These are phyloP conservation scores for Galerucella nymphaeae DNA, from an alignment of 2,888 invertebrate species.

Conservation along the genomic window DNA sequence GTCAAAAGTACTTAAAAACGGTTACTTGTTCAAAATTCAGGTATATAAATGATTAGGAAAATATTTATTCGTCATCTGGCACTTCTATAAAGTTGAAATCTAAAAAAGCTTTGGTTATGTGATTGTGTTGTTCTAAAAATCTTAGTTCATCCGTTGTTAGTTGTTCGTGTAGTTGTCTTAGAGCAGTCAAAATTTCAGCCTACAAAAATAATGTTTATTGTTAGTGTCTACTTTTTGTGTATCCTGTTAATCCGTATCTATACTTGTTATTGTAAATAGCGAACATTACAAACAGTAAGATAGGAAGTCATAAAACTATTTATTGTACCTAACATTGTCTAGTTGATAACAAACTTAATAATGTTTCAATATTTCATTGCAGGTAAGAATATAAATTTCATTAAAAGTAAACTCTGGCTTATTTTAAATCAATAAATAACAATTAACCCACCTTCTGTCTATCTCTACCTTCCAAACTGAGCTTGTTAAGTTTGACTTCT, in stretches of 20 bases:
- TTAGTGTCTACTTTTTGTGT: no score
- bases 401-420: neutral
- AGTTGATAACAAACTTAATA: no score
- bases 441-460: conserved; percentile 65
- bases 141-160: conserved; percentile 65
- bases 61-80: conserved; percentile 53
- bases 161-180: conserved; percentile 68
- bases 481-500: conserved; percentile 72
- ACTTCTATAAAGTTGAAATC: conserved; percentile 65
- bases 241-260: no score
- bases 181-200: conserved; percentile 66
- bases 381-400: no score
- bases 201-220: conserved; percentile 50
- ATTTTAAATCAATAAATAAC: neutral
- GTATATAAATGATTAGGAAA: conserved; percentile 4
- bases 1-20: neutral
- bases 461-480: conserved; percentile 65
- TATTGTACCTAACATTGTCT: no score
- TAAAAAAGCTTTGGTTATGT: conserved; percentile 60
- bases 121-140: conserved; percentile 65
- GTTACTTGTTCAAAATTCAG: conserved; percentile 7
- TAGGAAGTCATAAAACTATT: no score
- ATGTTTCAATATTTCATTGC: no score
- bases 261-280: no score
- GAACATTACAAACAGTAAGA: no score